These are phyloP conservation scores for Fringilla coelebs DNA, from an alignment of 2,797 vertebrate genomes.

Conservation along the genomic window DNA sequence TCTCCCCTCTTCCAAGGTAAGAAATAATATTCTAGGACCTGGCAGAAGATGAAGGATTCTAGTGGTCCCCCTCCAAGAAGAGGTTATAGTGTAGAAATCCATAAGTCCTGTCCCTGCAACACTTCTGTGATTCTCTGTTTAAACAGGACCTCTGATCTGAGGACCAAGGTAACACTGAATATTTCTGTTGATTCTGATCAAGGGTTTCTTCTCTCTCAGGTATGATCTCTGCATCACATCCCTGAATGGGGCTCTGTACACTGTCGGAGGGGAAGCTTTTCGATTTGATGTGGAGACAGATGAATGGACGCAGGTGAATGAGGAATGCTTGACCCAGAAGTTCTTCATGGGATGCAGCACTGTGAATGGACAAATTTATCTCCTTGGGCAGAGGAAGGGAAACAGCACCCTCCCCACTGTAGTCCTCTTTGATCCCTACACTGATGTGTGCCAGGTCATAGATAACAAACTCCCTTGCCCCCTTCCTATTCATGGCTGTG, in stretches of 20 bases:
- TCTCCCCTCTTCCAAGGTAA: conserved; percentile 67
- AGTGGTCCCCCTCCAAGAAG: not conserved
- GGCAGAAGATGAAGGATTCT: not conserved
- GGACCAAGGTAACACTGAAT: not conserved
- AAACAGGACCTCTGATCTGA: not conserved
- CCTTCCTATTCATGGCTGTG: conserved; percentile 82
- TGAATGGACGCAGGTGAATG: conserved; percentile 84
- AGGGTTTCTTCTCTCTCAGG: conserved; percentile 64
- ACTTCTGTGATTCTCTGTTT: not conserved
- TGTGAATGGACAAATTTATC: conserved; percentile 81
- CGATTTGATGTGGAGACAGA: conserved; percentile 85
- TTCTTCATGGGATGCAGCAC: conserved; percentile 88
- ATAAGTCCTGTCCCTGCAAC: not conserved
- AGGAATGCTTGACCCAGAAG: conserved; percentile 78
- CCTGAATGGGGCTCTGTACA: conserved; percentile 86
- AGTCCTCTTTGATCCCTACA: conserved; percentile 86
- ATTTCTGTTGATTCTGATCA: not conserved
- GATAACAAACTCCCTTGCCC: conserved; percentile 83
- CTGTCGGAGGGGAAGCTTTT: conserved; percentile 83
- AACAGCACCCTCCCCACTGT: conserved; percentile 78
- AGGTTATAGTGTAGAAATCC: not conserved
- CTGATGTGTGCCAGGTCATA: conserved; percentile 79
- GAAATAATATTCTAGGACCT: not conserved
- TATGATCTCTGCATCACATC: conserved; percentile 88
- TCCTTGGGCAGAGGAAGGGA: conserved; percentile 82